Evolutionary conservation across 2,797 vertebrate genomes (phyloP).

Genomic region (Chelon auratus): DNA sequence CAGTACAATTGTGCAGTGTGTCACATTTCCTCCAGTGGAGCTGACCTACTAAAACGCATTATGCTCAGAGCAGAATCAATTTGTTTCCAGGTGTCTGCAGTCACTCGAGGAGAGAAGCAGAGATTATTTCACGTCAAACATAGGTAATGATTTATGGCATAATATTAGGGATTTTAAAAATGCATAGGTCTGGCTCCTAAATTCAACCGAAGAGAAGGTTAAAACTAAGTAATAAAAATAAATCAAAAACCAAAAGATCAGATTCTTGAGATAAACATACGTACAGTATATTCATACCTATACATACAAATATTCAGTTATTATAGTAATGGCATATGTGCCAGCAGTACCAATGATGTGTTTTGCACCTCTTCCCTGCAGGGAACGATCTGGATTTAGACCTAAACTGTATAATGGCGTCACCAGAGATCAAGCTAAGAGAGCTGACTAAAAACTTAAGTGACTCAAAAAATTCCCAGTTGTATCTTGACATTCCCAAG

Average conservation of each 20-base stretch:
- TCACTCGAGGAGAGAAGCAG: conserved; percentile 7
- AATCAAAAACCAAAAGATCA: background rate
- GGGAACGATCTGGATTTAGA: conserved; percentile 19
- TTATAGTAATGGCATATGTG: background rate
- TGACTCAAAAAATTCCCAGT: conserved; percentile 9
- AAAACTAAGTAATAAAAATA: background rate
- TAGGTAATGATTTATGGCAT: background rate
- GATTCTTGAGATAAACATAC: background rate
- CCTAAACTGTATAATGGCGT: conserved; percentile 4
- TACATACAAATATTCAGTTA: background rate
- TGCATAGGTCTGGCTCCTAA: background rate
- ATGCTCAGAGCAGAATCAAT: conserved; percentile 5
- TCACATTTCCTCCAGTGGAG: conserved; percentile 14
- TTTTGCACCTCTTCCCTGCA: background rate
- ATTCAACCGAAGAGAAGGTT: conserved; percentile 3
- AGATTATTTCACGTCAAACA: conserved; percentile 3
- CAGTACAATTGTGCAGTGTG: background rate
- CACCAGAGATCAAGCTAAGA: background rate
- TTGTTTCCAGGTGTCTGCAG: conserved; percentile 18
- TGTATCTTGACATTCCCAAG: background rate
- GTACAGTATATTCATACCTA: no score
- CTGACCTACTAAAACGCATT: conserved; percentile 30
- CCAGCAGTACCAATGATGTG: background rate
- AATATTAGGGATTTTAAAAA: conserved; percentile 14
- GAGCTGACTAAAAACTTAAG: background rate